Percentiles rank a stretch among this genome's conserved stretches.
These are phyloP conservation scores for Synanceia verrucosa DNA, from an alignment of 2,797 vertebrate genomes.

Conservation along the genomic window DNA sequence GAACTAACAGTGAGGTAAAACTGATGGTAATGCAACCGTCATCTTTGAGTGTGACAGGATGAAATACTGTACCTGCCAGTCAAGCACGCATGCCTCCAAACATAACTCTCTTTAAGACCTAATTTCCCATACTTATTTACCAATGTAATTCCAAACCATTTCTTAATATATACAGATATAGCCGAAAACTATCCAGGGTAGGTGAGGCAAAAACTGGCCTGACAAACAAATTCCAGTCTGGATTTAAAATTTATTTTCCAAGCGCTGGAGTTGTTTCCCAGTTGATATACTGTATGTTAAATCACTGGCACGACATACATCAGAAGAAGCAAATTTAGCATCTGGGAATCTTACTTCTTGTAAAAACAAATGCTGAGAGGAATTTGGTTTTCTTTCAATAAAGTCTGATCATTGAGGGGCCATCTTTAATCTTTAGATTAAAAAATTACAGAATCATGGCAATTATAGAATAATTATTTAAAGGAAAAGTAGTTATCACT, in stretches of 20 bases:
- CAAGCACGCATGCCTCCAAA: neutral
- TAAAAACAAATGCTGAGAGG: slow-evolving; percentile 12
- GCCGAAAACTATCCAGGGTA: neutral
- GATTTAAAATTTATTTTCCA: neutral
- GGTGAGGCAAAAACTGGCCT: neutral
- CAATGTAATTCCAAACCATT: neutral
- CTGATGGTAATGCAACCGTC: neutral
- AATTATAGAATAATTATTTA: slow-evolving; percentile 20
- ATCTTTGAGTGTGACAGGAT: neutral
- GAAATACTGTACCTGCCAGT: neutral
- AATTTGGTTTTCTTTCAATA: neutral
- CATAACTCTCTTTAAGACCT: neutral
- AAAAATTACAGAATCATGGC: no score
- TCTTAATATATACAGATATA: neutral
- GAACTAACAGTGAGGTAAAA: neutral
- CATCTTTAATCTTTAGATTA: neutral
- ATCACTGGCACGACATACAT: slow-evolving; percentile 3
- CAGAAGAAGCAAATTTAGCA: slow-evolving; percentile 7
- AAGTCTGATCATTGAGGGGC: neutral
- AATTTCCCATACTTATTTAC: no score
- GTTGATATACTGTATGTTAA: slow-evolving; percentile 10
- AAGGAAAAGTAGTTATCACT: slow-evolving; percentile 11
- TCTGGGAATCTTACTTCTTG: slow-evolving; percentile 22
- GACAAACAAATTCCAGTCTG: neutral
- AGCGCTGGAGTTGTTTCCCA: neutral